Evolutionary conservation across 2,797 vertebrate species (phyloP).

Genomic region (Melanotaenia nigrans): DNA sequence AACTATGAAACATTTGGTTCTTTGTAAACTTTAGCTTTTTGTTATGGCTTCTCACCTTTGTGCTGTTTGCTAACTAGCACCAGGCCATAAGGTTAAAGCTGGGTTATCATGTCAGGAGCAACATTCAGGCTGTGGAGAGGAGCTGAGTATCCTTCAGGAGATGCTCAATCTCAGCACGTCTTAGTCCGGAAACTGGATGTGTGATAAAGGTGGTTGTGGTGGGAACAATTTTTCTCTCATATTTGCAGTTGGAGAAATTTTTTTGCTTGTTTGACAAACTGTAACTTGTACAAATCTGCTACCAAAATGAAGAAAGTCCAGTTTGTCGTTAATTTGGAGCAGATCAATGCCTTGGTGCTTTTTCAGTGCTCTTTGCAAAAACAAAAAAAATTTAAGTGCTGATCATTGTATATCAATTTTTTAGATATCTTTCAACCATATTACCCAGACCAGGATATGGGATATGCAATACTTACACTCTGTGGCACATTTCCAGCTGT

Average conservation of each 20-base stretch:
- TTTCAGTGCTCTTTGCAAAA: not conserved
- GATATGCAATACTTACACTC: not conserved
- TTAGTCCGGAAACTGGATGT: not conserved
- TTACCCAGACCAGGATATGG: not conserved
- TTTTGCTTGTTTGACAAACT: not conserved
- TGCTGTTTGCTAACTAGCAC: slow-evolving; percentile 4
- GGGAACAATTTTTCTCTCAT: not conserved
- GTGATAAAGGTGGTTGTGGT: not conserved
- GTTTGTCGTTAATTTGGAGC: not conserved
- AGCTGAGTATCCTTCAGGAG: not conserved
- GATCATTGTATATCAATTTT: not conserved
- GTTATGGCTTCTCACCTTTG: slow-evolving; percentile 11
- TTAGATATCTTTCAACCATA: not conserved
- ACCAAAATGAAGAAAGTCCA: not conserved
- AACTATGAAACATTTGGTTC: slow-evolving; percentile 16
- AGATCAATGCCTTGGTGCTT: not conserved
- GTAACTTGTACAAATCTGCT: not conserved
- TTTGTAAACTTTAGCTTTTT: slow-evolving; percentile 35
- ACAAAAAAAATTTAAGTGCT: not conserved
- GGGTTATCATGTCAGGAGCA: slow-evolving; percentile 9
- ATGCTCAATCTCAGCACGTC: not conserved
- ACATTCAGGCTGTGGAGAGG: not conserved
- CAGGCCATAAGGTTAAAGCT: slow-evolving; percentile 1
- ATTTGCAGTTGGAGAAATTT: not conserved
- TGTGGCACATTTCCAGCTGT: not conserved